phyloP scores from a whole-genome alignment of 2,888 invertebrate genomes.

The Callyntrura guangdongensis region DNA sequence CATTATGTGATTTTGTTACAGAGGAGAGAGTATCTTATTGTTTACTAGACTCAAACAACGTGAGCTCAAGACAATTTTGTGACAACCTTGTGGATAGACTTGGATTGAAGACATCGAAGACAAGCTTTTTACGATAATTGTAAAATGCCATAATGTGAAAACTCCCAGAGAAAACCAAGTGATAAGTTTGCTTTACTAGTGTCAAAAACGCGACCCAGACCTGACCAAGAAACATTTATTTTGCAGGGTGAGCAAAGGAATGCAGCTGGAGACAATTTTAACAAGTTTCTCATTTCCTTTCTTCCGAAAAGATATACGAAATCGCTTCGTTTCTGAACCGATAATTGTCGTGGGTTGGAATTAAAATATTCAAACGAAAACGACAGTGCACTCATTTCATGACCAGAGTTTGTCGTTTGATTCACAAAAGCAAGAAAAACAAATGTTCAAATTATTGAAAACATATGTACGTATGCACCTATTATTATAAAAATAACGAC shows the following conservation, averaged over 20 bases:
- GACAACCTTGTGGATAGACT: conserved; percentile 11
- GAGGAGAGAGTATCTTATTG: background rate
- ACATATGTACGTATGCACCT: too few species aligned
- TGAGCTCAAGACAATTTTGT: conserved; percentile 50
- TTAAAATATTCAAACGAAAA: too few species aligned
- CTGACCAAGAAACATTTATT: background rate
- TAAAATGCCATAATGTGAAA: background rate
- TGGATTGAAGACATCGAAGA: background rate
- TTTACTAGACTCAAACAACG: background rate
- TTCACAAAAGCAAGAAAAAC: too few species aligned
- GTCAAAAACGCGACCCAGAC: background rate
- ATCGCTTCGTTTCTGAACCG: too few species aligned
- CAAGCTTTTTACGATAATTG: background rate
- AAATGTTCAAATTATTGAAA: too few species aligned
- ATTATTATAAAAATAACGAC: too few species aligned
- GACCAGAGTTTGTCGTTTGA: too few species aligned
- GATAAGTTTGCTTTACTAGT: background rate
- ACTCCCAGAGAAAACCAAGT: background rate
- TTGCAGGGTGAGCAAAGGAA: background rate
- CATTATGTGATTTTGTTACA: background rate
- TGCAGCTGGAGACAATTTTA: background rate
- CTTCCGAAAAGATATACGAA: too few species aligned
- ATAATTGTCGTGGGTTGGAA: too few species aligned
- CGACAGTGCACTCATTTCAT: too few species aligned
- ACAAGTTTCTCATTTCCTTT: too few species aligned